Base-by-base conservation (phyloP, 2,888 invertebrate species). In the Diarsia mendica region DNA sequence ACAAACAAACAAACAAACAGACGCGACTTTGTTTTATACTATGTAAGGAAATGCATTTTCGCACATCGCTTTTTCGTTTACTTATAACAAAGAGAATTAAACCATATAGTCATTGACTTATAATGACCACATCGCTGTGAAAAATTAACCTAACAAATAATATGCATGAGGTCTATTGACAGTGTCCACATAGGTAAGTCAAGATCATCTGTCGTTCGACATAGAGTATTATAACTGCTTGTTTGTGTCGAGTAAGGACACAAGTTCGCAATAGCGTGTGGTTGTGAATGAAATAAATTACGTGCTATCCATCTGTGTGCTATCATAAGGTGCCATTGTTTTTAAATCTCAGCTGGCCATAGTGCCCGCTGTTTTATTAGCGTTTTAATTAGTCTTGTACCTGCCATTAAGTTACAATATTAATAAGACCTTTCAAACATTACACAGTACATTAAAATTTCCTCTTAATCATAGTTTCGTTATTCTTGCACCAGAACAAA, bases 281-380 rank as follows among this genome's bases (percentile, higher is more conserved):
- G 49, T 23, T 66, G 70, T 48, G 48, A 76, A 81, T 66, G 13
- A 70, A 69, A 67, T 44, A 51, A 46, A 44, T 51, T 0, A 46
- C 66, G n/a, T 51, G 58, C n/a, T 53, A 44, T 49, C 65, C 44
- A 65, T 53, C 18, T 68, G 53, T 61, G 51, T 28, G 11, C 1
- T 11, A 53, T 33, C 39, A 15, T 20, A 69, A 63, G 66, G 39
- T 67, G 15, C 70, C 18, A 81, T 79, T 81, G 79, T 81, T 76
- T 51, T 5, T 9, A 63, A n/a, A 1, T n/a, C 11, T 44, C 15
- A 44, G 44, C 13, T n/a, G 0, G n/a, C 28, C n/a, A 63, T n/a
- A 8, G 63, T 15, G 63, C 3, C 58, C 28, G 18, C 9, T 60
- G 60, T 60, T 18, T 18, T 18, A 33, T 18, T 18, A 18, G 33